A percentile compares a stretch with the other conserved stretches of the same genome.
Evolutionary conservation across 1,140 invertebrate species (phyloP).

Genomic region (Aphidius gifuensis): DNA sequence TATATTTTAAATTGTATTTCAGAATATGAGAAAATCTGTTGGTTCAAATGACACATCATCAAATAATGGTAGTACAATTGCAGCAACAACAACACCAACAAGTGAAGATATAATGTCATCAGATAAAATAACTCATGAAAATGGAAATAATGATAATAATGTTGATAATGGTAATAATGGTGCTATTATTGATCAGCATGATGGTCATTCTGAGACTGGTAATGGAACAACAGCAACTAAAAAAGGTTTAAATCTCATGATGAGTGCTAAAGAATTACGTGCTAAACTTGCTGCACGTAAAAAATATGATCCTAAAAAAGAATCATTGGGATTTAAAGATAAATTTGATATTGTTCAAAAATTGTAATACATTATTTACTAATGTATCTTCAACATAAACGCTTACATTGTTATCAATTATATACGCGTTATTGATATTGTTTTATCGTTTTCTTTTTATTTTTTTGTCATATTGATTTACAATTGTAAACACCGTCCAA

Average conservation of each 20-base stretch:
- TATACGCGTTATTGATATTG: too few relatives aligned
- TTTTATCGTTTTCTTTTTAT: too few relatives aligned
- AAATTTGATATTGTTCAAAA: conserved; percentile 92
- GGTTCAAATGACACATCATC: conserved; percentile 43
- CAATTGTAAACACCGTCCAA: too few relatives aligned
- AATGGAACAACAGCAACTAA: conserved; percentile 32
- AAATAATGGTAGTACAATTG: conserved; percentile 42
- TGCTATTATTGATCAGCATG: conserved; percentile 33
- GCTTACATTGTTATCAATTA: too few relatives aligned
- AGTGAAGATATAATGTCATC: conserved; percentile 36
- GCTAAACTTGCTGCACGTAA: conserved; percentile 80
- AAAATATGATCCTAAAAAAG: conserved; percentile 85
- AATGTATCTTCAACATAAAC: too few relatives aligned
- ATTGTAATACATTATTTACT: conserved; percentile 56
- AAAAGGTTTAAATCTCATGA: conserved; percentile 69
- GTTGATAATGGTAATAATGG: conserved; percentile 33
- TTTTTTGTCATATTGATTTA: too few relatives aligned
- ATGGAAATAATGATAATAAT: conserved; percentile 33
- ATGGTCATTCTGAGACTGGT: conserved; percentile 29
- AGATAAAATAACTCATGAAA: conserved; percentile 43
- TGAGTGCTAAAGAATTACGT: conserved; percentile 84
- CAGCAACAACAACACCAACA: conserved; percentile 31
- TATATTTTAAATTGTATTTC: conserved; percentile 29
- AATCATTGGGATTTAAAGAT: conserved; percentile 82
- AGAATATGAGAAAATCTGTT: conserved; percentile 49